phyloP scores from a whole-genome alignment of 2,113 vertebrate genomes.

The Hydropotes inermis region DNA sequence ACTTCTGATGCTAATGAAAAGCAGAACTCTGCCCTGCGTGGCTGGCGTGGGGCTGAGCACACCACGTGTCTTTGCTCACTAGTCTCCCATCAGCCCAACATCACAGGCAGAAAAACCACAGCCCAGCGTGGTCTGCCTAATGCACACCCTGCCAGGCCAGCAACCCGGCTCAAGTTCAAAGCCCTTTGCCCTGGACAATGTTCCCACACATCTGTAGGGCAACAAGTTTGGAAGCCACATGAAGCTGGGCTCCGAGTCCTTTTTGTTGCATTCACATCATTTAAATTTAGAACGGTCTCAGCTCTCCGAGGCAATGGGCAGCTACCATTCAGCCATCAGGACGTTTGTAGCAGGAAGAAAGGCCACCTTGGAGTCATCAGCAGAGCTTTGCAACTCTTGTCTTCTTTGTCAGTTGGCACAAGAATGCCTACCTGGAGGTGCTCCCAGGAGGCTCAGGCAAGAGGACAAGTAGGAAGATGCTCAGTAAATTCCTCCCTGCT shows the following conservation, averaged over 20 bases:
- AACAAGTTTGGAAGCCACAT: not conserved
- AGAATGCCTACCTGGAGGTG: accelerated
- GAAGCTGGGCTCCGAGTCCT: not conserved
- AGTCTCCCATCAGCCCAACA: not conserved
- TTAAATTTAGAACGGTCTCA: not conserved
- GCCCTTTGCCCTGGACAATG: not conserved
- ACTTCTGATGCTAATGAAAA: accelerated
- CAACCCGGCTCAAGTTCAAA: not conserved
- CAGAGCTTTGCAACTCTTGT: too few relatives aligned
- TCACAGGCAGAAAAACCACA: not conserved
- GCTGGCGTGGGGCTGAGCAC: not conserved
- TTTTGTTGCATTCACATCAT: accelerated
- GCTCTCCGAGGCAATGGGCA: accelerated
- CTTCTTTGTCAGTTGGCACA: not conserved
- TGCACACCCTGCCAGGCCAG: not conserved
- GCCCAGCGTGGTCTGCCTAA: not conserved
- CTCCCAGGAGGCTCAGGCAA: accelerated
- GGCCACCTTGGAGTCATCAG: accelerated
- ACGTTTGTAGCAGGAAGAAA: not conserved
- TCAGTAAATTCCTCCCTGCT: not conserved
- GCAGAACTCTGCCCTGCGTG: accelerated
- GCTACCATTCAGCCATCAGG: accelerated
- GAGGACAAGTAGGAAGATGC: not conserved
- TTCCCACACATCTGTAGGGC: too few relatives aligned
- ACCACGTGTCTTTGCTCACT: not conserved